These are phyloP conservation scores for Zosterops lateralis DNA, from an alignment of 2,113 vertebrate genomes.

Conservation along the genomic window DNA sequence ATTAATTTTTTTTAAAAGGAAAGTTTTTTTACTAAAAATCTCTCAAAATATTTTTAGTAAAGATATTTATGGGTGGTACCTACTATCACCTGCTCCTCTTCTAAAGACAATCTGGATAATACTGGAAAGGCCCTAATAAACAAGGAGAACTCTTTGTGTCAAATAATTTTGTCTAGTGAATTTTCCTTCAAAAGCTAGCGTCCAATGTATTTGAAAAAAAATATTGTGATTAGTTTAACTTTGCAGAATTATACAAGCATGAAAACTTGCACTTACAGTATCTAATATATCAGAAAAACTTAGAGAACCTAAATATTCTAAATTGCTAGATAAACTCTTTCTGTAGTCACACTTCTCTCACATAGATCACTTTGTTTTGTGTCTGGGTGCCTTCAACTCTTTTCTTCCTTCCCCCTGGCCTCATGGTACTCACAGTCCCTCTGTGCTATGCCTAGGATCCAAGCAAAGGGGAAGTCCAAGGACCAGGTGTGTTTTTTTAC, in stretches of 20 bases:
- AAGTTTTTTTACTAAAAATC: not conserved
- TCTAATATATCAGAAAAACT: not conserved
- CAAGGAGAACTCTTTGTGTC: not conserved
- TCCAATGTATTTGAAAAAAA: not conserved
- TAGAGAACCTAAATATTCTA: not conserved
- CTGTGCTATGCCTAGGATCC: not conserved
- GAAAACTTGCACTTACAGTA: not conserved
- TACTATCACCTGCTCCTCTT: not conserved
- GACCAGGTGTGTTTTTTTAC: not conserved
- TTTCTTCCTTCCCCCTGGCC: not conserved
- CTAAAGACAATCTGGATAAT: not conserved
- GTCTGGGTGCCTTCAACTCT: not conserved
- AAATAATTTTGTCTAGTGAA: not conserved
- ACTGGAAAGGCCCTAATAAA: not conserved
- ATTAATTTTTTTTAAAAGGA: not conserved
- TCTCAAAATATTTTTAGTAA: not conserved
- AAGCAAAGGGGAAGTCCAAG: not conserved
- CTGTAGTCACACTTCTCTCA: not conserved
- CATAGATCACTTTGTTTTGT: not conserved
- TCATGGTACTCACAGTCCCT: not conserved
- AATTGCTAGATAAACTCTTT: not conserved
- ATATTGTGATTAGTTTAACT: rapidly evolving
- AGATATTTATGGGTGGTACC: not conserved
- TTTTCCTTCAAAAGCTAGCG: not conserved
- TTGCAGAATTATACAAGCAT: not conserved